Evolutionary conservation across 1,140 invertebrate species (phyloP).

Genomic region (Colletes latitarsis): DNA sequence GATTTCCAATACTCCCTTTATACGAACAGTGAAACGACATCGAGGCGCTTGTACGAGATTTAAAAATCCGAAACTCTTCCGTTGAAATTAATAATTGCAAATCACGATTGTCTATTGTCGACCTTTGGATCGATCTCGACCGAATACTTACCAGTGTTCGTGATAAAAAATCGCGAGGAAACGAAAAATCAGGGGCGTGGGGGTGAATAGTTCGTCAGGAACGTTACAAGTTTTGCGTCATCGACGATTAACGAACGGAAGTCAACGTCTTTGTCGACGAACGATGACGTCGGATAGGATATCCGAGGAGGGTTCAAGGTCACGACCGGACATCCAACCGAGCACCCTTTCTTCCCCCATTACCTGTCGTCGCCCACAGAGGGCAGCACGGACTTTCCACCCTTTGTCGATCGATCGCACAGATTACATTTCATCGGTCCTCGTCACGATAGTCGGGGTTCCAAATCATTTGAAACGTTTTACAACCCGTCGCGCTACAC

Average conservation of each 20-base stretch:
- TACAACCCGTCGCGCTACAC: conserved; percentile 51
- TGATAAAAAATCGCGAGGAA: too few species aligned
- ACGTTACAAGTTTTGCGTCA: too few species aligned
- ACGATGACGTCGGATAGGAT: conserved; percentile 54
- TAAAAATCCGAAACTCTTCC: too few species aligned
- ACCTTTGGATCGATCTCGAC: too few species aligned
- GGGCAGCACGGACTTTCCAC: conserved; percentile 59
- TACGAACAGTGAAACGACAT: too few species aligned
- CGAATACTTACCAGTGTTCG: too few species aligned
- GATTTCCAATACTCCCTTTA: too few species aligned
- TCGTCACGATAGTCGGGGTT: conserved; percentile 33
- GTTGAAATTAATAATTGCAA: too few species aligned
- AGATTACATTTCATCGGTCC: conserved; percentile 57
- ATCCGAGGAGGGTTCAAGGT: conserved; percentile 56
- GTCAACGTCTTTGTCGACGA: conserved; percentile 62
- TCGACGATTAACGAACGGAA: background rate
- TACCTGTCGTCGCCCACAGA: conserved; percentile 51
- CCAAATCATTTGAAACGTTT: conserved; percentile 63
- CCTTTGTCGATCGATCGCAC: conserved; percentile 57
- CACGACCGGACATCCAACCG: conserved; percentile 51
- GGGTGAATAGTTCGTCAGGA: too few species aligned
- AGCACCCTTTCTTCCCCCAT: conserved; percentile 53
- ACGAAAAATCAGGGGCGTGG: too few species aligned
- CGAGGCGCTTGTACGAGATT: too few species aligned
- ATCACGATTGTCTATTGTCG: too few species aligned